Evolutionary conservation across 1,140 invertebrate species (phyloP).

Genomic region (Eumaeus atala): DNA sequence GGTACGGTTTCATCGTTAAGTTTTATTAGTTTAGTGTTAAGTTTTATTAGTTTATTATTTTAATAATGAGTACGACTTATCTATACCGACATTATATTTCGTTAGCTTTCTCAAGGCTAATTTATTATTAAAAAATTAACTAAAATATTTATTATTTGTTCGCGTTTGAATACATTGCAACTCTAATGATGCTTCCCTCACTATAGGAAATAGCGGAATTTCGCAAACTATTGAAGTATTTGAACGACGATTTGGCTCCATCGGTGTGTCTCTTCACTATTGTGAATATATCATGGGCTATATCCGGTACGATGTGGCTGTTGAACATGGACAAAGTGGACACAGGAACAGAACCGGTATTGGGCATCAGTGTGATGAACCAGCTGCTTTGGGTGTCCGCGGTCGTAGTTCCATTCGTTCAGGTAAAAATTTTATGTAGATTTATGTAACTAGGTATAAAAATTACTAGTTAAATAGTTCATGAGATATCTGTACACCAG

Average conservation of each 20-base stretch:
- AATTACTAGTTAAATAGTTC: no score
- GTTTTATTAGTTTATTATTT: no score
- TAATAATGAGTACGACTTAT: no score
- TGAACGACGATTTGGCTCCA: conserved; percentile 83
- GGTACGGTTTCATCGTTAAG: no score
- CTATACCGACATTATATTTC: no score
- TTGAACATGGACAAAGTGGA: conserved; percentile 76
- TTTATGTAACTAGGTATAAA: not conserved
- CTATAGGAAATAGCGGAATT: conserved; percentile 83
- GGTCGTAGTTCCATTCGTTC: conserved; percentile 80
- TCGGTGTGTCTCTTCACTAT: conserved; percentile 84
- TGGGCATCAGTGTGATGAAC: conserved; percentile 78
- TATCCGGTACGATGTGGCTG: conserved; percentile 80
- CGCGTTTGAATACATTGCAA: no score
- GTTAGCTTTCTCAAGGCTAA: no score
- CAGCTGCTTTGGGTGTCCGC: conserved; percentile 81
- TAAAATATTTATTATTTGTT: no score
- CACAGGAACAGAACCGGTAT: conserved; percentile 72
- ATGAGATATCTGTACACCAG: no score
- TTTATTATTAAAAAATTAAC: no score
- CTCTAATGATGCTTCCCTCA: conserved; percentile 7
- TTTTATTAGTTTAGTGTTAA: no score
- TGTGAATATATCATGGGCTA: conserved; percentile 82
- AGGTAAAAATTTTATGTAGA: conserved; percentile 65
- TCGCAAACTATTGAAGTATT: conserved; percentile 81